phyloP scores from a whole-genome alignment of 1,140 invertebrate genomes.

The Rhagoletis zephyria region DNA sequence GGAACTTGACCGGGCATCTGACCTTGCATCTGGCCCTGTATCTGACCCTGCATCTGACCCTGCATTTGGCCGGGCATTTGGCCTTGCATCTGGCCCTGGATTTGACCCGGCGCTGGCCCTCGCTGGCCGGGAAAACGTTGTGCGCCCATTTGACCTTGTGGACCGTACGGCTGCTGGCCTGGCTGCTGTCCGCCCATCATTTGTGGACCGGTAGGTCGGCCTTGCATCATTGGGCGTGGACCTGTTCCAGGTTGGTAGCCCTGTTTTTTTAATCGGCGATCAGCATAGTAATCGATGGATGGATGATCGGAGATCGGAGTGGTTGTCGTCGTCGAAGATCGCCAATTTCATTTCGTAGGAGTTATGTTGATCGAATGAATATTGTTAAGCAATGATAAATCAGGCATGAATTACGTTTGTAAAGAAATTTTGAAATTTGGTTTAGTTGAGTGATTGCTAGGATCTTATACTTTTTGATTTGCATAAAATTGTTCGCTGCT shows the following conservation, averaged over 20 bases:
- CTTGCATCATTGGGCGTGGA: constrained; percentile 71
- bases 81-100: constrained; percentile 51
- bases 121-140: constrained; percentile 62
- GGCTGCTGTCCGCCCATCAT: constrained; percentile 68
- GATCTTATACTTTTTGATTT: constrained; percentile 34
- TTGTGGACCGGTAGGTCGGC: constrained; percentile 63
- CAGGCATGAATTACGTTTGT: constrained; percentile 52
- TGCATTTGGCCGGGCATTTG: constrained; percentile 55
- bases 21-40: constrained; percentile 62
- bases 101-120: constrained; percentile 60
- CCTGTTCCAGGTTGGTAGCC: constrained; percentile 70
- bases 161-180: constrained; percentile 62
- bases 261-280: constrained; percentile 56
- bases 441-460: constrained; percentile 53
- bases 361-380: constrained; percentile 47
- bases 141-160: constrained; percentile 59
- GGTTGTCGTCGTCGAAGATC: not conserved
- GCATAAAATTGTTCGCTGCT: constrained; percentile 42
- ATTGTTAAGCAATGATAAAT: constrained; percentile 56
- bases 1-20: constrained; percentile 64
- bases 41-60: constrained; percentile 57
- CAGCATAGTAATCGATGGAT: not conserved
- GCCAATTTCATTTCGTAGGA: not conserved
- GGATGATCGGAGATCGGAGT: not conserved
- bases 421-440: constrained; percentile 49